Conservation (phyloP, 2,797 vertebrate species). For the Otolemur crassicaudatus region DNA sequence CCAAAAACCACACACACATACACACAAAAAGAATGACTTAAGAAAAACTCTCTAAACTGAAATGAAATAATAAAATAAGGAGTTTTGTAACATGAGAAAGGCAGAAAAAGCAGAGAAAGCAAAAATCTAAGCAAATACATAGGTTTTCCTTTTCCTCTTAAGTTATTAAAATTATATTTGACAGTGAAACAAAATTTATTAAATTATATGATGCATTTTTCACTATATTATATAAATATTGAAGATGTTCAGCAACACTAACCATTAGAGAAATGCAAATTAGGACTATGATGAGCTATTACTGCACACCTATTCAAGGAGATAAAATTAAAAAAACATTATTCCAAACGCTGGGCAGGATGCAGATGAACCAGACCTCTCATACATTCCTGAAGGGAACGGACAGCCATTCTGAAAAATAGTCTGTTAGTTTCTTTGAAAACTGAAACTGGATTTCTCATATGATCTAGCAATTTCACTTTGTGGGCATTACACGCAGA, state of each 20-base stretch:
- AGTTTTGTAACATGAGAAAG: neutral
- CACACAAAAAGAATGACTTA: neutral
- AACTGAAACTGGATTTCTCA: neutral
- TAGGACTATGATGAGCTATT: neutral
- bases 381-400: neutral
- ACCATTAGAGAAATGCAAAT: neutral
- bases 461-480: neutral
- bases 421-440: neutral
- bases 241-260: neutral
- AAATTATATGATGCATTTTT: neutral
- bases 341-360: neutral
- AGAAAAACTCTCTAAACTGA: neutral
- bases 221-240: neutral
- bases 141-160: neutral
- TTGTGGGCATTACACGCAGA: neutral
- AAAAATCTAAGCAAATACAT: neutral
- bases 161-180: neutral
- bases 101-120: neutral
- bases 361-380: neutral
- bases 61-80: neutral
- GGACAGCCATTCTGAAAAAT: neutral
- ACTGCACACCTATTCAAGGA: neutral
- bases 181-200: neutral
- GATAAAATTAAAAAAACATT: neutral
- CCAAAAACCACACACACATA: too few species aligned